Evolutionary conservation across 1,140 invertebrate species (phyloP), one percentile per base, ranked within the genome.

Genomic region (Saccostrea glomerata): DNA sequence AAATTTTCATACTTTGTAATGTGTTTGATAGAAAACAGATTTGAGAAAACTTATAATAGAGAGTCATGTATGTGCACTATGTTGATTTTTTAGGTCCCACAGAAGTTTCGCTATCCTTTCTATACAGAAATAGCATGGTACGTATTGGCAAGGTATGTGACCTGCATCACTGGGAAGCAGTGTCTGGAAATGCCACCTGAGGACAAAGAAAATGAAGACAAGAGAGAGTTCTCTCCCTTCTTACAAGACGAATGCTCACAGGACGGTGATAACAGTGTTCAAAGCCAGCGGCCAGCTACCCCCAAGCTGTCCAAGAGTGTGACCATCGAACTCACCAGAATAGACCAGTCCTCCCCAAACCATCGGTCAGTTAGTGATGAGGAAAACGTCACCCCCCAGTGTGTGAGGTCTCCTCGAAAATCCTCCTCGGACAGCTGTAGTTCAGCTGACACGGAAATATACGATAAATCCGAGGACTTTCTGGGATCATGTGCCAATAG

Each of bases 101-200:
- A 98, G 91, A 99, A 99, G 95, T 99, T 99, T 95, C 96, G 98
- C 0, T 99, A 99, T 95, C 98, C 98, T 20, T 99, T 99, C 95
- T 99, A 98, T 94, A 98, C 97, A 7, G 98, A 99, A 96, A 99
- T 99, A 97, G 95, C 99, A 36, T 99, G 98, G 98, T 99, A 99
- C 95, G 98, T 99, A 2, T 95, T 99, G 60, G 98, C 98, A 92
- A 96, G 98, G 58, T 99, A 99, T 94, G 98, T 99, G 5, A 96
- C 97, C 91, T 97, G 98, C 82, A 95, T 99, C 20, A 95, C 98
- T 54, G 98, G 98, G 0, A 96, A 97, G 88, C 98, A 86, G 97
- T 98, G 95, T 96, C 99, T 84, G 98, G 99, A 96, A 11, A 30
- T 88, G 4, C 99, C 12, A 98, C 98, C 98, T 2, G 96, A 97